Evolutionary conservation across 1,140 invertebrate genomes (phyloP).

Genomic region (Oryctes rhinoceros): DNA sequence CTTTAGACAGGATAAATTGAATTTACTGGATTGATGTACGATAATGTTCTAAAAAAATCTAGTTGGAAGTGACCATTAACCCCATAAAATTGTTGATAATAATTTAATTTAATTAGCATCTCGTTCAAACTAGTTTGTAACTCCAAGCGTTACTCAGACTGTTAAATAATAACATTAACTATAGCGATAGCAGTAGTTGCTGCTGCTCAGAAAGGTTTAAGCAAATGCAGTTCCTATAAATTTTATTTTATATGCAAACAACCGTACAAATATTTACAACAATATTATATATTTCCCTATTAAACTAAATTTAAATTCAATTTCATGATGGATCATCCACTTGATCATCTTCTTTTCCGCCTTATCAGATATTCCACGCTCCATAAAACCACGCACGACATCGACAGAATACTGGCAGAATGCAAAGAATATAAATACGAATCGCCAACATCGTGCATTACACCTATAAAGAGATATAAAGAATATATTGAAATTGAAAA

Average conservation of each 20-base stretch:
- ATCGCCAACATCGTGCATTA: constrained; percentile 55
- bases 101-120: no score
- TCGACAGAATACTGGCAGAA: constrained; percentile 55
- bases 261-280: background rate
- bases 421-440: constrained; percentile 57
- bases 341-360: background rate
- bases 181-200: no score
- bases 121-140: no score
- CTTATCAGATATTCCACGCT: constrained; percentile 14
- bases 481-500: constrained; percentile 24
- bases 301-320: background rate
- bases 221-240: background rate
- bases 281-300: background rate
- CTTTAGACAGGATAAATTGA: no score
- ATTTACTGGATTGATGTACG: no score
- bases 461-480: constrained; percentile 53
- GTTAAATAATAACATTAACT: no score
- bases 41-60: no score
- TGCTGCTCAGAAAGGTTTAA: background rate
- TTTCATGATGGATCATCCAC: background rate
- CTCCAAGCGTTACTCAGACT: no score
- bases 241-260: background rate
- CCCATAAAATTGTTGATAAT: no score
- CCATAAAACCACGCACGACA: constrained; percentile 58
- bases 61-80: no score